phyloP scores from a whole-genome alignment of 2,113 vertebrate species.

The Lanius ludovicianus region DNA sequence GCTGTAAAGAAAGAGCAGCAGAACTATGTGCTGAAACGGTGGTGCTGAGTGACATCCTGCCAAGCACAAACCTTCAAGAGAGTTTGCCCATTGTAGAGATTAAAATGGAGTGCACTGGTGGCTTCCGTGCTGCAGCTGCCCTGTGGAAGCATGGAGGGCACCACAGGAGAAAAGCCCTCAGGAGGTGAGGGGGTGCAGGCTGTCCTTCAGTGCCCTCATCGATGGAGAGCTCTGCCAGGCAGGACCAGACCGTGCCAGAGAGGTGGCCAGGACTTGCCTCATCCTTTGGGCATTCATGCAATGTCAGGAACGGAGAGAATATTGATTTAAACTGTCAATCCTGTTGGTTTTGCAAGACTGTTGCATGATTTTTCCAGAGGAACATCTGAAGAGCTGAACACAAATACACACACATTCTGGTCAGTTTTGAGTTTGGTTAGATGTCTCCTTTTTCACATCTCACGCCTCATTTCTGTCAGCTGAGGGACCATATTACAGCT shows the following conservation, averaged over 20 bases:
- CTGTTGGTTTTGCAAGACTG: neutral
- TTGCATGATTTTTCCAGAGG: neutral
- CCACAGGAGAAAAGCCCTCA: neutral
- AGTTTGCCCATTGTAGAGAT: neutral
- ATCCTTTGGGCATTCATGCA: neutral
- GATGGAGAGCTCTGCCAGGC: neutral
- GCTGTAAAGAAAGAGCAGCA: neutral
- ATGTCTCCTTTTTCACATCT: neutral
- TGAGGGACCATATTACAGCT: neutral
- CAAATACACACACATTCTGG: accelerated
- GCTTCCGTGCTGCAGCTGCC: neutral
- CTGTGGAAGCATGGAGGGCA: neutral
- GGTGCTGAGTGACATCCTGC: neutral
- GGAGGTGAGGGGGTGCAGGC: neutral
- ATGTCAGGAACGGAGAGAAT: neutral
- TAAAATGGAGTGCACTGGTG: neutral
- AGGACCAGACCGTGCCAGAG: too few species aligned
- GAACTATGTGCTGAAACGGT: neutral
- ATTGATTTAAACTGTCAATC: neutral
- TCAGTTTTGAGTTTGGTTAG: neutral
- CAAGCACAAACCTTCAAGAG: neutral
- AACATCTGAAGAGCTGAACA: neutral
- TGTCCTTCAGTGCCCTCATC: neutral
- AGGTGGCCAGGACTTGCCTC: neutral
- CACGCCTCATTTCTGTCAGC: neutral